Conservation (phyloP, 2,113 vertebrate genomes). For the Podilymbus podiceps region DNA sequence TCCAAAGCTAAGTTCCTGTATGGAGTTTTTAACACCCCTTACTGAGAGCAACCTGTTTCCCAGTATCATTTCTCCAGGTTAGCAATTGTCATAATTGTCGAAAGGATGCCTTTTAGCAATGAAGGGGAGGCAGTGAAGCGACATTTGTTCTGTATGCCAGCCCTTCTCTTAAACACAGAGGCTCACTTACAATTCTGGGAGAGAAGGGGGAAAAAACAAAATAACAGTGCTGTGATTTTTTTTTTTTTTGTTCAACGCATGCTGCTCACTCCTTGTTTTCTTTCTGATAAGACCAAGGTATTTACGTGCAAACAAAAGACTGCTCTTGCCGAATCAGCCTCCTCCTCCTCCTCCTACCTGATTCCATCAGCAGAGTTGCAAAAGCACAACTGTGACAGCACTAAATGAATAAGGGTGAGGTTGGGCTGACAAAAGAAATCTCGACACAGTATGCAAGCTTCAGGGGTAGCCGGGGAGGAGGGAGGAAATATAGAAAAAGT, state of each 20-base stretch:
- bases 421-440: not conserved
- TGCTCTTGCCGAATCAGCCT: slow-evolving; percentile 27
- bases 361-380: slow-evolving; percentile 48
- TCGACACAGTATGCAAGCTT: not conserved
- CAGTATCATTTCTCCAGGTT: not conserved
- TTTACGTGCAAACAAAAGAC: slow-evolving; percentile 25
- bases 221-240: not conserved
- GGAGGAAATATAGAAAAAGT: not conserved
- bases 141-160: not conserved
- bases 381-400: slow-evolving; percentile 7
- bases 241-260: not conserved
- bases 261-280: slow-evolving; percentile 21
- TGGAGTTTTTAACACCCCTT: not conserved
- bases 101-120: not conserved
- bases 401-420: slow-evolving; percentile 1
- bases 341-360: slow-evolving; percentile 36
- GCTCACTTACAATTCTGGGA: not conserved
- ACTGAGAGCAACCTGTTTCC: not conserved
- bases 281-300: slow-evolving; percentile 27
- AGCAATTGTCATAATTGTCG: not conserved
- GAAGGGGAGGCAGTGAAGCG: not conserved
- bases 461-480: not conserved
- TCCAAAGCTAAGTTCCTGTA: not conserved
- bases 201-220: not conserved
- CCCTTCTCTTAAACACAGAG: not conserved